Base-by-base conservation (phyloP, 2,113 vertebrate species). In the Megaleporinus macrocephalus region DNA sequence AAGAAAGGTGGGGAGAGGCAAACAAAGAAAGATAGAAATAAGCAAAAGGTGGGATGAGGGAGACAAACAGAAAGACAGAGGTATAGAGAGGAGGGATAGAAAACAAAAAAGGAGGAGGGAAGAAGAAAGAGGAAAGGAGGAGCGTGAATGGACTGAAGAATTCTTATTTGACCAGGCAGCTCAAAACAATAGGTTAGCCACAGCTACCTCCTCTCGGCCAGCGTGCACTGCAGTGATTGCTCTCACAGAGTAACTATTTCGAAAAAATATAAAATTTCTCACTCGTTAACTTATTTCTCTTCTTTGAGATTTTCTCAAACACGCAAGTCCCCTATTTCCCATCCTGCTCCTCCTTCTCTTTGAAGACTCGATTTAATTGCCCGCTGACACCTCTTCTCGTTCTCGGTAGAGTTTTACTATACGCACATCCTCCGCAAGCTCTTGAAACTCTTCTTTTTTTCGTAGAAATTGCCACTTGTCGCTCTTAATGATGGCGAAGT, bases 91-190 rank as follows among this genome's bases (percentile, higher is more conserved):
- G 22, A 71, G n/a, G n/a, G n/a, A n/a, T n/a, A n/a, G n/a, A 41
- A 61, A 53, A 61, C 1, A 16, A 18, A 55, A 16, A 1, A 14
- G 15, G 9, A 12, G 9, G 47, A 47, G n/a, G 6, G 33, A 36
- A 36, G 44, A 10, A 47, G 13, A 12, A 47, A 11, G 13, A 47
- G 44, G 44, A 12, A 49, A 49, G 47, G 47, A 12, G 9, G 47
- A 49, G 47, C 3, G 3, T 49, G 11, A 49, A 49, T 13, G 4
- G 1, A 14, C 1, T 49, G 13, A 14, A 49, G 47, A 89, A 78
- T 91, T 93, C 89, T 88, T 87, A 93, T 92, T 91, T 89, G 86
- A 90, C 89, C 87, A 44, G 76, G 85, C 88, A 88, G 80, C 24
- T 83, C 84, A 85, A 91, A 92, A 91, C 89, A 89, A 91, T 90